Evolutionary conservation across 1,140 invertebrate genomes (phyloP).

Genomic region (Muscidifurax raptorellus): DNA sequence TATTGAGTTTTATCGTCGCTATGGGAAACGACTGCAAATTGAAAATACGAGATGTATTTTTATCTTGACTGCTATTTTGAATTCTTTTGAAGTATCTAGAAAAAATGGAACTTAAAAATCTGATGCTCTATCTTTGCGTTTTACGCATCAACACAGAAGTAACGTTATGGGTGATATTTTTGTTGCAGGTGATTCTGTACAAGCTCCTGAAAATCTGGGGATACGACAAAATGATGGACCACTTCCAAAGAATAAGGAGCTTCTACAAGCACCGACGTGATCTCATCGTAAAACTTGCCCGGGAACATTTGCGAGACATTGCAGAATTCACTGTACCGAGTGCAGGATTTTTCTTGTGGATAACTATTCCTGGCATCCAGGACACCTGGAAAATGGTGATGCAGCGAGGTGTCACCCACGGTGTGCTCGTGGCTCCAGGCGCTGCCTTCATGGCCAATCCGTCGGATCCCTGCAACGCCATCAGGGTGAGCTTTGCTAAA

Average conservation of each 20-base stretch:
- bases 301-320: slow-evolving; percentile 80
- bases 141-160: no score
- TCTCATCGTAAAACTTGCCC: slow-evolving; percentile 77
- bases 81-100: no score
- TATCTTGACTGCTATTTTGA: no score
- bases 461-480: slow-evolving; percentile 78
- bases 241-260: slow-evolving; percentile 78
- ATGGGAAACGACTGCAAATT: no score
- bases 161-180: not conserved
- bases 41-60: no score
- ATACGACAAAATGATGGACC: slow-evolving; percentile 78
- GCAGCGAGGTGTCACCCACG: slow-evolving; percentile 77
- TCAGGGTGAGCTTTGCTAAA: slow-evolving; percentile 83
- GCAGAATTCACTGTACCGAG: slow-evolving; percentile 81
- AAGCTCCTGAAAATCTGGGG: slow-evolving; percentile 81
- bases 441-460: slow-evolving; percentile 81
- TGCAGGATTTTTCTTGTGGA: slow-evolving; percentile 88
- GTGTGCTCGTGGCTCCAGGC: slow-evolving; percentile 83
- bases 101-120: no score
- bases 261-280: slow-evolving; percentile 83
- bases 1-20: no score
- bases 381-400: slow-evolving; percentile 86
- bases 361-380: slow-evolving; percentile 80
- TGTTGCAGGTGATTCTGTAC: slow-evolving; percentile 78
- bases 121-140: no score